phyloP scores from a whole-genome alignment of 2,888 invertebrate genomes.

The Drepana falcataria region DNA sequence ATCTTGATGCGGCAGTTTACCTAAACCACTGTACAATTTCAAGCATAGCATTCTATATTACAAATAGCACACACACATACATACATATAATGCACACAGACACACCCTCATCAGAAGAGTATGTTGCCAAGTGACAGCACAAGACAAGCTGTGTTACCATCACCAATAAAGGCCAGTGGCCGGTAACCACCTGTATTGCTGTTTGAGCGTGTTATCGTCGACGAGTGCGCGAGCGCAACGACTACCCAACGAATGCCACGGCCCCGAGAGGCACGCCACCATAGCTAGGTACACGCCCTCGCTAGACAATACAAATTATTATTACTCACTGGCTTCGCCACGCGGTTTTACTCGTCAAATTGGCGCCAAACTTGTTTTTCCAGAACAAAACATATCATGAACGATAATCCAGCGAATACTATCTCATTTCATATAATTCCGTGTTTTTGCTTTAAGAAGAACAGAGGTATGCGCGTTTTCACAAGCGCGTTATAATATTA shows the following conservation, averaged over 20 bases:
- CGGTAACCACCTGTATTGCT: slow-evolving; percentile 59
- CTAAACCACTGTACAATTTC: no score
- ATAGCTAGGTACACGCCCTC: slow-evolving; percentile 62
- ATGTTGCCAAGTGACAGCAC: background rate
- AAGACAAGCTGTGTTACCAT: slow-evolving; percentile 10
- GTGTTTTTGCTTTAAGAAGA: no score
- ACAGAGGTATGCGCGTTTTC: no score
- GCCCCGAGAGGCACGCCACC: slow-evolving; percentile 58
- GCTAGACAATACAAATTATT: slow-evolving; percentile 46
- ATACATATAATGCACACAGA: background rate
- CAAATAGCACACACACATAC: no score
- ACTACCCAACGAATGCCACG: slow-evolving; percentile 55
- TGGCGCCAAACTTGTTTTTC: no score
- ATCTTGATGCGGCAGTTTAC: no score
- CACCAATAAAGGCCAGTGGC: slow-evolving; percentile 11
- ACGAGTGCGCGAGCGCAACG: slow-evolving; percentile 58
- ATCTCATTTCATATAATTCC: no score
- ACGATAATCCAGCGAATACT: no score
- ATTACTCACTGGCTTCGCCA: background rate
- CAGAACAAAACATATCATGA: no score
- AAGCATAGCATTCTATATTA: no score
- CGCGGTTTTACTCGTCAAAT: no score
- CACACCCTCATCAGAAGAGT: background rate
- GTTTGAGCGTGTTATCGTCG: slow-evolving; percentile 62
- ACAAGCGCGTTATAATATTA: no score